A percentile compares a stretch with the other conserved stretches of the same genome.
phyloP scores from a whole-genome alignment of 2,797 vertebrate species.

The Anas capensis region DNA sequence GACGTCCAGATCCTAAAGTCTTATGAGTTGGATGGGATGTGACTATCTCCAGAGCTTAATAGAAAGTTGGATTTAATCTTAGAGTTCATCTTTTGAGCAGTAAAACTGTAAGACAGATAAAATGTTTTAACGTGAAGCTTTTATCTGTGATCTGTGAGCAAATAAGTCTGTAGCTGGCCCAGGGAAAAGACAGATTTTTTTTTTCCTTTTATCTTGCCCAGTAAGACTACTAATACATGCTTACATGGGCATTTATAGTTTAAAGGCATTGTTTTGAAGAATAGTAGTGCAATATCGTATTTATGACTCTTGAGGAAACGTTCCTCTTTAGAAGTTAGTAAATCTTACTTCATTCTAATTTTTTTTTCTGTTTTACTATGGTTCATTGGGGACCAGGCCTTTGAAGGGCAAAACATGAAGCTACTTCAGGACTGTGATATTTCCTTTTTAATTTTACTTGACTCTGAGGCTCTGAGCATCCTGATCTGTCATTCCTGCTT shows the following conservation, averaged over 20 bases:
- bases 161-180: not conserved
- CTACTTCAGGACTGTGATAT: not conserved
- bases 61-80: conserved; percentile 51
- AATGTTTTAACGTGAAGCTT: conserved; percentile 15
- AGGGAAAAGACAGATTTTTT: not conserved
- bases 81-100: conserved; percentile 11
- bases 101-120: conserved; percentile 57
- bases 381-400: not conserved
- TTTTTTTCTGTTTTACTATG: not conserved
- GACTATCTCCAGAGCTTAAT: conserved; percentile 40
- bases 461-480: not conserved
- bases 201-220: not conserved
- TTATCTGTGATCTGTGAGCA: conserved; percentile 24
- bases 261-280: not conserved
- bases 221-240: not conserved
- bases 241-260: not conserved
- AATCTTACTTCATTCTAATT: not conserved
- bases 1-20: not conserved
- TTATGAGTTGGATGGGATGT: not conserved
- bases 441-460: not conserved
- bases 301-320: not conserved
- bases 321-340: not conserved
- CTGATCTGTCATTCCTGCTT: not conserved
- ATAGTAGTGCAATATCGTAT: not conserved
- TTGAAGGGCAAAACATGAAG: not conserved